Percentiles rank a stretch among this genome's conserved stretches.
Conservation (phyloP, 2,888 invertebrate species). For the Mycalesis mineus region DNA sequence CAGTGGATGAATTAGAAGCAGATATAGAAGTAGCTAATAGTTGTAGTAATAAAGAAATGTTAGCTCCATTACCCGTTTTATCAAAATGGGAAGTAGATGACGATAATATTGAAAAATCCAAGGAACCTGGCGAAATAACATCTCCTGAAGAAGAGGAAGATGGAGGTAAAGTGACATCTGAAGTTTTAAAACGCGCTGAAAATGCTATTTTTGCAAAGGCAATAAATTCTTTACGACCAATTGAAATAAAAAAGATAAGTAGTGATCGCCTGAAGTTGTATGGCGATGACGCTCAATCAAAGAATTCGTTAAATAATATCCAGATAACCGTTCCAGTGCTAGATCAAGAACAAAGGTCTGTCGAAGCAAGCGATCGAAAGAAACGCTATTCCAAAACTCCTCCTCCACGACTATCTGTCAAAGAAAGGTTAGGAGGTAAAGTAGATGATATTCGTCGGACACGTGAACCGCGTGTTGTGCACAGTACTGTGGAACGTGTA, state of each 20-base stretch:
- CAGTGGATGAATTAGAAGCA: constrained; percentile 76
- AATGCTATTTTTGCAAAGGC: constrained; percentile 94
- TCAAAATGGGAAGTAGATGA: constrained; percentile 94
- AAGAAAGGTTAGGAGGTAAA: constrained; percentile 88
- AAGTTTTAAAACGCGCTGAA: constrained; percentile 93
- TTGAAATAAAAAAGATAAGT: constrained; percentile 86
- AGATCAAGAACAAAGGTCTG: constrained; percentile 63
- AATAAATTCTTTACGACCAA: constrained; percentile 87
- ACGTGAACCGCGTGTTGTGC: constrained; percentile 75
- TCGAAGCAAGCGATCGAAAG: constrained; percentile 70
- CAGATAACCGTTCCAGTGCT: constrained; percentile 76
- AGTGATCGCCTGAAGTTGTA: constrained; percentile 83
- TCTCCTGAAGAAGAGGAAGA: constrained; percentile 74
- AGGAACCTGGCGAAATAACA: constrained; percentile 69
- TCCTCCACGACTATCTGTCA: constrained; percentile 84
- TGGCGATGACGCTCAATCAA: constrained; percentile 66
- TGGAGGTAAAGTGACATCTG: constrained; percentile 86
- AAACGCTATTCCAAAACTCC: constrained; percentile 69
- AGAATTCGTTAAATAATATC: constrained; percentile 64
- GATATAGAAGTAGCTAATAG: constrained; percentile 60
- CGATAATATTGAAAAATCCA: constrained; percentile 59
- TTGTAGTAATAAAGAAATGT: constrained; percentile 76
- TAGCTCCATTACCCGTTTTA: constrained; percentile 86
- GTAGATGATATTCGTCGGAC: constrained; percentile 79
- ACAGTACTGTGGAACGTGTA: constrained; percentile 75